A percentile compares a stretch with the other conserved stretches of the same genome.
Conservation (phyloP, 2,888 invertebrate genomes). For the Caenorhabditis zanzibari region DNA sequence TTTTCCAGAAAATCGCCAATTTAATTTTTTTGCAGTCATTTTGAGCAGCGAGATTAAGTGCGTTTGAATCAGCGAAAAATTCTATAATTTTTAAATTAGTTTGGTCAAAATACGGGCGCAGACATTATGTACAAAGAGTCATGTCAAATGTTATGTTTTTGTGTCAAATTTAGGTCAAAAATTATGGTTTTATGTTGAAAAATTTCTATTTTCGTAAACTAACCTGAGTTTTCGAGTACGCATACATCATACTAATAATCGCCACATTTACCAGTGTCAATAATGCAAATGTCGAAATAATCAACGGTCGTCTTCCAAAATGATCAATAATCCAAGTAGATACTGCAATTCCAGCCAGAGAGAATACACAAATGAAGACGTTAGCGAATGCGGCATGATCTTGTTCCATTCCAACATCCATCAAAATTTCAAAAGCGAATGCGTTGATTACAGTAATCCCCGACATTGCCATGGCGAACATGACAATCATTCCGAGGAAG, state of each 20-base stretch:
- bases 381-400: conserved; percentile 49
- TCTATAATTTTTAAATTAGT: too few species aligned
- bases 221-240: conserved; percentile 32
- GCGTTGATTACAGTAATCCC: conserved; percentile 65
- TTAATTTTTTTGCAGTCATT: too few species aligned
- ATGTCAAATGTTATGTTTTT: too few species aligned
- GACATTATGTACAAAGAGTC: too few species aligned
- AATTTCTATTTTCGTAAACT: too few species aligned
- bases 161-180: too few species aligned
- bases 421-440: conserved; percentile 57
- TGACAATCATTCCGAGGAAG: conserved; percentile 51
- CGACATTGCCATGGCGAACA: conserved; percentile 57
- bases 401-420: conserved; percentile 44
- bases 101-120: too few species aligned
- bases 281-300: conserved; percentile 40
- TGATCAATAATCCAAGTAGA: conserved; percentile 59
- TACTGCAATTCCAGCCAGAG: conserved; percentile 47
- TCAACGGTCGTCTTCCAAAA: conserved; percentile 49
- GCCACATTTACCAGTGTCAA: conserved; percentile 39
- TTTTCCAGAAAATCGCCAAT: too few species aligned
- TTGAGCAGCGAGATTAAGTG: too few species aligned
- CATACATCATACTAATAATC: conserved; percentile 41
- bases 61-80: too few species aligned
- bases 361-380: conserved; percentile 51
- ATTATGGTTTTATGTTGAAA: too few species aligned